Evolutionary conservation across 2,888 invertebrate genomes (phyloP).

Genomic region (Cotesia congregata): DNA sequence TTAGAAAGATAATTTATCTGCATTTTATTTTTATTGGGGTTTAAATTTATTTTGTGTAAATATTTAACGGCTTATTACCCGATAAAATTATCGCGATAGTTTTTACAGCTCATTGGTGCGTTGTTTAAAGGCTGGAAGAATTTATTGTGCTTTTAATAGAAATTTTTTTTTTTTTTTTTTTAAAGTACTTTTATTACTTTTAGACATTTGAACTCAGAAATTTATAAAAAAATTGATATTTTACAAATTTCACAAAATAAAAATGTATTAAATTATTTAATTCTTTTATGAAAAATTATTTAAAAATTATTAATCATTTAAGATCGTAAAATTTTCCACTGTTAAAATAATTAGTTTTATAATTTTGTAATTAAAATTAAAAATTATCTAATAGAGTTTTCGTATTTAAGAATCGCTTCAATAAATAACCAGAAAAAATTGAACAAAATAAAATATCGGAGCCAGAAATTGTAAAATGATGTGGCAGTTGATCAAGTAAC

Average conservation of each 20-base stretch:
- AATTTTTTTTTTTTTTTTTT: not conserved
- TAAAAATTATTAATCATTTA: no score
- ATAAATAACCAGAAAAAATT: not conserved
- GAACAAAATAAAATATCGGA: constrained; percentile 27
- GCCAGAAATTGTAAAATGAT: constrained; percentile 14
- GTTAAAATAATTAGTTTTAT: no score
- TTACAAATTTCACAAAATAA: no score
- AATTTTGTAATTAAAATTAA: no score
- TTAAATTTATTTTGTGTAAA: not conserved
- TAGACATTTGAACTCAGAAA: not conserved
- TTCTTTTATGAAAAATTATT: no score
- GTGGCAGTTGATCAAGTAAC: constrained; percentile 43
- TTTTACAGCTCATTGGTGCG: not conserved
- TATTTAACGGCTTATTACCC: not conserved
- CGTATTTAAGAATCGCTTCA: not conserved
- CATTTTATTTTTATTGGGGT: no score
- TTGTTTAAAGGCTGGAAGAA: not conserved
- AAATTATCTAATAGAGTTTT: no score
- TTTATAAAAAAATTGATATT: not conserved
- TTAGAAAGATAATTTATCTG: no score
- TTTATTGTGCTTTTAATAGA: not conserved
- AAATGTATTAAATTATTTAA: no score
- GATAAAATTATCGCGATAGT: not conserved
- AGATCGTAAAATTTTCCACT: no score
- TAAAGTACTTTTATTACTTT: not conserved